Conservation (phyloP, 1,140 invertebrate genomes). For the Oryctes rhinoceros region DNA sequence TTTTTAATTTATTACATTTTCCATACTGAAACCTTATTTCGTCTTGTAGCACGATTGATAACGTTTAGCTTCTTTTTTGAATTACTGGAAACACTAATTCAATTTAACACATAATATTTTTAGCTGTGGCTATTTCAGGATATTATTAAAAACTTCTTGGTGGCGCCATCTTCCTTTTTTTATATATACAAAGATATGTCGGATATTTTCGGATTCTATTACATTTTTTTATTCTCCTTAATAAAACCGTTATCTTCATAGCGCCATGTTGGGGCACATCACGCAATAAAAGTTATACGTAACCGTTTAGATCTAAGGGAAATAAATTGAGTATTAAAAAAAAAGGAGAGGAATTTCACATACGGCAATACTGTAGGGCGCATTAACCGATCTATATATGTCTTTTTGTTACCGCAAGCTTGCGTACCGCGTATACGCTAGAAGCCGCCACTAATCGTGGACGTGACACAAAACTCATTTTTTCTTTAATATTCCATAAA, state of each 20-base stretch:
- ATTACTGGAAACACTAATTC: too few relatives aligned
- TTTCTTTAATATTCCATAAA: constrained; percentile 40
- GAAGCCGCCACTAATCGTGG: background rate
- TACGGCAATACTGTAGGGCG: constrained; percentile 31
- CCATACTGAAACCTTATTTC: too few relatives aligned
- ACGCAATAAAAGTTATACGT: background rate
- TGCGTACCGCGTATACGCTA: background rate
- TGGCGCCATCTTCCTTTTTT: too few relatives aligned
- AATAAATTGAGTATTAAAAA: constrained; percentile 6
- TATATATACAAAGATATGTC: background rate
- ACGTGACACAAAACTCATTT: constrained; percentile 17
- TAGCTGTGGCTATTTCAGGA: too few relatives aligned
- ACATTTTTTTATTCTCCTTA: background rate
- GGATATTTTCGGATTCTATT: background rate
- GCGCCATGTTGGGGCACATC: background rate
- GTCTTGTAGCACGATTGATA: too few relatives aligned
- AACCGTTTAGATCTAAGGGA: constrained; percentile 6
- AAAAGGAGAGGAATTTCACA: background rate
- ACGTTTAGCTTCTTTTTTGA: too few relatives aligned
- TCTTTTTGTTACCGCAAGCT: background rate
- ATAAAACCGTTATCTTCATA: background rate
- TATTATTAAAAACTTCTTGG: too few relatives aligned
- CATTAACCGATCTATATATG: background rate
- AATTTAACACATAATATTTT: too few relatives aligned
- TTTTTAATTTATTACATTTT: too few relatives aligned